Conservation (phyloP, 1,140 invertebrate species). For the Centruroides sculpturatus region DNA sequence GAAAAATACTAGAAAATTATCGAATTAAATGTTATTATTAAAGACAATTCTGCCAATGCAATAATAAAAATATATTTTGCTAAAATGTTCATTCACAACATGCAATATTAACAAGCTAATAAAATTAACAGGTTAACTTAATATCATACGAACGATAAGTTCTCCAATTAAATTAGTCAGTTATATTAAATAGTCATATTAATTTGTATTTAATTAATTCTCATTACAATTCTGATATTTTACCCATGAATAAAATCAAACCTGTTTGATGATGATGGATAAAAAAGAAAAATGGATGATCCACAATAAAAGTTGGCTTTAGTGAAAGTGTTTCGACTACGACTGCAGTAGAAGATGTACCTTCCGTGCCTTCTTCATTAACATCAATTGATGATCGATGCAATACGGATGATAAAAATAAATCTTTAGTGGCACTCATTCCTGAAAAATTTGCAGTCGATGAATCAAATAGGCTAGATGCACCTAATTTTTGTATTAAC, state of each 20-base stretch:
- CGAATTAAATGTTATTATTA: too few relatives aligned
- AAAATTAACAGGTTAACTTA: too few relatives aligned
- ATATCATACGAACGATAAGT: too few relatives aligned
- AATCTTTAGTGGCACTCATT: constrained; percentile 8
- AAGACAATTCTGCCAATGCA: too few relatives aligned
- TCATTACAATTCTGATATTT: not conserved
- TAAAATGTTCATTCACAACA: too few relatives aligned
- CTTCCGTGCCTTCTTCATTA: constrained; percentile 29
- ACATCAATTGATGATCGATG: constrained; percentile 28
- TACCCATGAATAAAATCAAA: not conserved
- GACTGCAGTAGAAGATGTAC: constrained; percentile 24
- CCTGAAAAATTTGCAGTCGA: not conserved
- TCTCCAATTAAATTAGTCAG: too few relatives aligned
- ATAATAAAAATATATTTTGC: too few relatives aligned
- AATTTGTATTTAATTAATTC: too few relatives aligned
- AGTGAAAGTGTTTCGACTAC: not conserved
- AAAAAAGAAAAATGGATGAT: not conserved
- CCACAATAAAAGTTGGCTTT: not conserved
- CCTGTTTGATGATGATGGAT: not conserved
- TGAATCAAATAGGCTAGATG: not conserved
- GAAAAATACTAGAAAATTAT: too few relatives aligned
- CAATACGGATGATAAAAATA: constrained; percentile 21
- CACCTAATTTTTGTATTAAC: not conserved
- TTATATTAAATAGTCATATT: too few relatives aligned
- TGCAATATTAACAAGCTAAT: too few relatives aligned